Percentiles rank a stretch among this genome's conserved stretches.
Evolutionary conservation across 92 coral and sea anemone genomes (phyloP).

Genomic region (Desmophyllum pertusum): DNA sequence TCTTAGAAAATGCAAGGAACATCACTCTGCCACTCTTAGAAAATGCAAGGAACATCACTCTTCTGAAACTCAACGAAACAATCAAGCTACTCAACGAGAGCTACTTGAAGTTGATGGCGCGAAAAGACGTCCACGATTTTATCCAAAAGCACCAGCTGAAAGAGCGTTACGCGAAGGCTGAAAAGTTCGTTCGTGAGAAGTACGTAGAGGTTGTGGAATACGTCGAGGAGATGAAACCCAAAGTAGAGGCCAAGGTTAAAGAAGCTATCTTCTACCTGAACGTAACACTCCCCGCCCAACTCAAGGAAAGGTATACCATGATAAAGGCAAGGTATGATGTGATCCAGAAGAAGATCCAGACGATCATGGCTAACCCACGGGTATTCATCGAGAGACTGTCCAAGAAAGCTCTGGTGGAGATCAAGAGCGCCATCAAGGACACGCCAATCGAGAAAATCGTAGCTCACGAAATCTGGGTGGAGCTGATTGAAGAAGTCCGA

Average conservation of each 20-base stretch:
- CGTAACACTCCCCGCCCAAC: conserved; percentile 69
- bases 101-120: conserved; percentile 61
- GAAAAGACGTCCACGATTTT: conserved; percentile 67
- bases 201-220: conserved; percentile 56
- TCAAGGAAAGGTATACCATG: conserved; percentile 57
- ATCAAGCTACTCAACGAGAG: conserved; percentile 48
- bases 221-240: conserved; percentile 64
- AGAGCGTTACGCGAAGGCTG: conserved; percentile 64
- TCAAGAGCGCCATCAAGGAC: conserved; percentile 48
- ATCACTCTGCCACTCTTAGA: conserved; percentile 56
- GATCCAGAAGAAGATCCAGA: conserved; percentile 37
- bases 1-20: conserved; percentile 66
- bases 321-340: conserved; percentile 41
- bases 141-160: conserved; percentile 64
- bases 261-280: conserved; percentile 69
- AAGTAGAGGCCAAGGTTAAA: conserved; percentile 64
- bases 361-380: conserved; percentile 44
- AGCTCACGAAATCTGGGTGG: conserved; percentile 76
- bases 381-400: conserved; percentile 38
- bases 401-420: conserved; percentile 33
- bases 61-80: conserved; percentile 59
- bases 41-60: conserved; percentile 67
- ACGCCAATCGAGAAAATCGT: conserved; percentile 68
- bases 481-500: conserved; percentile 71
- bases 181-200: conserved; percentile 43